Percentiles rank a stretch among this genome's conserved stretches.
These are phyloP conservation scores for Drosophila willistoni DNA, from an alignment of 1,140 invertebrate genomes.

Conservation along the genomic window DNA sequence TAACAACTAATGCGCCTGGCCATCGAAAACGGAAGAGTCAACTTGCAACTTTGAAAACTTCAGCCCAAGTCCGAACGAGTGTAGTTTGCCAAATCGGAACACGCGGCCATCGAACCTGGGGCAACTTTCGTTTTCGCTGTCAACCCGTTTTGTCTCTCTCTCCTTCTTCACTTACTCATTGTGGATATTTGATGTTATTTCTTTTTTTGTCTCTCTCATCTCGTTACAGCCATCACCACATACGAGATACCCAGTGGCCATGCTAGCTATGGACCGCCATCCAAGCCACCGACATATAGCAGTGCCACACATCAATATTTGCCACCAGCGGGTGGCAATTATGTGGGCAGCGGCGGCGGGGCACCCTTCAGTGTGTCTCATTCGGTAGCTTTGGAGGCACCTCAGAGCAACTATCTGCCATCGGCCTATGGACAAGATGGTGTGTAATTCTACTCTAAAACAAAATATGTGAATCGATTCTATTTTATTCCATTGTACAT, in stretches of 20 bases:
- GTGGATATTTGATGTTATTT: conserved; percentile 19
- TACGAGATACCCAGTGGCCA: conserved; percentile 80
- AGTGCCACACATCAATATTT: conserved; percentile 80
- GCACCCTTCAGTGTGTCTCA: conserved; percentile 74
- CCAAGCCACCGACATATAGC: conserved; percentile 76
- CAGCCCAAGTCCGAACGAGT: conserved; percentile 10
- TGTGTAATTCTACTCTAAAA: conserved; percentile 56
- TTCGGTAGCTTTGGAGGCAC: conserved; percentile 75
- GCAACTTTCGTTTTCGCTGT: conserved; percentile 71
- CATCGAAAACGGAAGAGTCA: conserved; percentile 68
- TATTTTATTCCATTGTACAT: background rate
- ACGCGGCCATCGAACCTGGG: conserved; percentile 57
- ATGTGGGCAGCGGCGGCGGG: conserved; percentile 54
- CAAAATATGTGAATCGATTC: background rate
- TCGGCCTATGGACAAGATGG: conserved; percentile 79
- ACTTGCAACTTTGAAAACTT: conserved; percentile 22
- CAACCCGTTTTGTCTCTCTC: conserved; percentile 55
- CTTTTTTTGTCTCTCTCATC: background rate
- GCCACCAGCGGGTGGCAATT: conserved; percentile 67
- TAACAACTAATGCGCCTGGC: conserved; percentile 38
- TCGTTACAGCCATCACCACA: conserved; percentile 75
- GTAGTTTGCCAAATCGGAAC: conserved; percentile 43
- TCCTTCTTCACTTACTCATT: conserved; percentile 53
- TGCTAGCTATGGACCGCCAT: conserved; percentile 76
- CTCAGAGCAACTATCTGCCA: conserved; percentile 77